A percentile compares a stretch with the other conserved stretches of the same genome.
Evolutionary conservation across 2,888 invertebrate genomes (phyloP).

Genomic region (Deilephila porcellus): DNA sequence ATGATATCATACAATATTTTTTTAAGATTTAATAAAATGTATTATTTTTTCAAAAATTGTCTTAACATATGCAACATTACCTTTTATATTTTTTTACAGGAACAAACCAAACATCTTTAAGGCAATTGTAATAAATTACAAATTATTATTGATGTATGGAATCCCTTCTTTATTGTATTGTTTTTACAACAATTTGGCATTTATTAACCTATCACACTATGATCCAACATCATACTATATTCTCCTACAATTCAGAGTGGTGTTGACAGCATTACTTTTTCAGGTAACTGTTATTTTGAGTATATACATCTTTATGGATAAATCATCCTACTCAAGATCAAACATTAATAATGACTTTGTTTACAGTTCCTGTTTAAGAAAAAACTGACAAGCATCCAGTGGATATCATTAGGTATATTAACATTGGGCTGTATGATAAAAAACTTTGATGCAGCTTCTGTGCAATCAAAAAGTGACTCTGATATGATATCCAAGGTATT

Average conservation of each 20-base stretch:
- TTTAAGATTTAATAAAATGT: too few species aligned
- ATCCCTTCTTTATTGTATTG: constrained; percentile 96
- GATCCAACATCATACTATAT: constrained; percentile 98
- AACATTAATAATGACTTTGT: constrained; percentile 28
- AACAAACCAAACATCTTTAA: constrained; percentile 83
- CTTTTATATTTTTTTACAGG: constrained; percentile 80
- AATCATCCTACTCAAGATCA: too few species aligned
- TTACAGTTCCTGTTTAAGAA: constrained; percentile 93
- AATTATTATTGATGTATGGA: constrained; percentile 92
- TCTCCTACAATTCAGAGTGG: constrained; percentile 94
- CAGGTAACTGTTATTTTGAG: constrained; percentile 87
- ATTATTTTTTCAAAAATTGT: too few species aligned
- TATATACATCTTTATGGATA: background rate
- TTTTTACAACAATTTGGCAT: constrained; percentile 97
- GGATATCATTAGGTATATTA: constrained; percentile 94
- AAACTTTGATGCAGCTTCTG: constrained; percentile 87
- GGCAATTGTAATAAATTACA: constrained; percentile 85
- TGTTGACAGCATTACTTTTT: constrained; percentile 95
- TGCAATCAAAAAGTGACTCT: constrained; percentile 55
- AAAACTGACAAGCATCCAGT: constrained; percentile 91
- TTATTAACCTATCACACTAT: constrained; percentile 94
- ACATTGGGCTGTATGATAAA: constrained; percentile 97
- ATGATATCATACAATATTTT: background rate
- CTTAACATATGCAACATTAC: background rate
- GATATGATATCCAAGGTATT: constrained; percentile 72